Conservation (phyloP, 2,797 vertebrate genomes). For the Dicrostonyx torquatus region DNA sequence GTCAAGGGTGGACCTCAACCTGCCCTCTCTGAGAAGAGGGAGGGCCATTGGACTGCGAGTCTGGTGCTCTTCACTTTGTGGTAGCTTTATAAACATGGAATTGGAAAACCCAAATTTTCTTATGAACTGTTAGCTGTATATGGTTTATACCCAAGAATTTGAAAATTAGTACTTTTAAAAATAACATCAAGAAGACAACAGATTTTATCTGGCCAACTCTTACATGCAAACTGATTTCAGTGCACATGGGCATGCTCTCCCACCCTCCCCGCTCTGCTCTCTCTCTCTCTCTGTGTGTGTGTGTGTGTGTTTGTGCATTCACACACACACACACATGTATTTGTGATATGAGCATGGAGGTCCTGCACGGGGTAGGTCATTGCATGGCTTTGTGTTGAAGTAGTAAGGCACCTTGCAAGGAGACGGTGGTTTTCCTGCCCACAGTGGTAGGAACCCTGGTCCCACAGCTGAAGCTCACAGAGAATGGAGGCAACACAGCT, state of each 20-base stretch:
- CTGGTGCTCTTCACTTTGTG: background rate
- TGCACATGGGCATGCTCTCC: too few species aligned
- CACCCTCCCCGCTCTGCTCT: too few species aligned
- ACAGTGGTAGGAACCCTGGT: background rate
- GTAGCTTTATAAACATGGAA: background rate
- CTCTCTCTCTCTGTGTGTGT: too few species aligned
- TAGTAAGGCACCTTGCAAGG: background rate
- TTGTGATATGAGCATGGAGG: background rate
- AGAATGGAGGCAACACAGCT: background rate
- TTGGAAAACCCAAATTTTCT: background rate
- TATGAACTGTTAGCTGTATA: background rate
- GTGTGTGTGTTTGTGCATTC: background rate
- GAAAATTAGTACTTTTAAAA: slow-evolving; percentile 12
- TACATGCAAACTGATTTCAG: background rate
- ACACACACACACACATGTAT: too few species aligned
- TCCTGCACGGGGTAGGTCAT: too few species aligned
- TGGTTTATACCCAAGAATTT: background rate
- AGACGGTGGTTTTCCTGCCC: background rate
- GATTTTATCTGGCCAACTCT: background rate
- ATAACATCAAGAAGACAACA: background rate
- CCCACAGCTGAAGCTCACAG: background rate
- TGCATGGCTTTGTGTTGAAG: background rate
- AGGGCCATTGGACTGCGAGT: background rate
- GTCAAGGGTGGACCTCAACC: background rate
- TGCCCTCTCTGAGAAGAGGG: background rate